Conservation (phyloP, 2,888 invertebrate species). For the Agrenia bidenticulata region DNA sequence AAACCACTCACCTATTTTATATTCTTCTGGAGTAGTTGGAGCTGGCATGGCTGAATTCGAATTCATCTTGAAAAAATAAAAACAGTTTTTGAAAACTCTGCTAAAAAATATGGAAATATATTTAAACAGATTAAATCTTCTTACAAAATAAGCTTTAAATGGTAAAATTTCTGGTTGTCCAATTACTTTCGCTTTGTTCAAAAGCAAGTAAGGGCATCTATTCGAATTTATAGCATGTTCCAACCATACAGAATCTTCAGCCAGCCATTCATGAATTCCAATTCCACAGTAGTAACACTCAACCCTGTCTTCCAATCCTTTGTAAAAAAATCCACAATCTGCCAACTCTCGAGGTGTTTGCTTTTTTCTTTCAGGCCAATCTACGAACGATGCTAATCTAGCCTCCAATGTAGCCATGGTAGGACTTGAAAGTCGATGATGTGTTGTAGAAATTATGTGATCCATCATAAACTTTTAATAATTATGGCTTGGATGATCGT, state of each 20-base stretch:
- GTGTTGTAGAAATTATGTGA: background rate
- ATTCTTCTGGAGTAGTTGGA: too few species aligned
- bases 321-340: constrained; percentile 33
- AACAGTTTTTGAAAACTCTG: too few species aligned
- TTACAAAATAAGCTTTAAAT: constrained; percentile 2
- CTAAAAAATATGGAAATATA: too few species aligned
- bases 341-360: constrained; percentile 12
- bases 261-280: constrained; percentile 24
- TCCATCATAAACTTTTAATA: background rate
- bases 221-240: constrained; percentile 33
- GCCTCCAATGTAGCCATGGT: background rate
- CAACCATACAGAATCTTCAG: constrained; percentile 27
- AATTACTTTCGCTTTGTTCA: constrained; percentile 14
- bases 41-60: too few species aligned
- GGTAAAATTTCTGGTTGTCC: constrained; percentile 32
- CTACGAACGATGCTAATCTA: background rate
- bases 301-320: constrained; percentile 20
- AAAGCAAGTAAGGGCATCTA: background rate
- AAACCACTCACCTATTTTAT: too few species aligned
- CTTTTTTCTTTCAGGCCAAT: background rate
- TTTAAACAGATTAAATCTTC: too few species aligned
- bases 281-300: constrained; percentile 34
- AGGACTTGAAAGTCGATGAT: background rate
- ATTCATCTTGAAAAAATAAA: too few species aligned
- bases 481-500: background rate